phyloP scores from a whole-genome alignment of 2,113 vertebrate species.

The Pao palembangensis region DNA sequence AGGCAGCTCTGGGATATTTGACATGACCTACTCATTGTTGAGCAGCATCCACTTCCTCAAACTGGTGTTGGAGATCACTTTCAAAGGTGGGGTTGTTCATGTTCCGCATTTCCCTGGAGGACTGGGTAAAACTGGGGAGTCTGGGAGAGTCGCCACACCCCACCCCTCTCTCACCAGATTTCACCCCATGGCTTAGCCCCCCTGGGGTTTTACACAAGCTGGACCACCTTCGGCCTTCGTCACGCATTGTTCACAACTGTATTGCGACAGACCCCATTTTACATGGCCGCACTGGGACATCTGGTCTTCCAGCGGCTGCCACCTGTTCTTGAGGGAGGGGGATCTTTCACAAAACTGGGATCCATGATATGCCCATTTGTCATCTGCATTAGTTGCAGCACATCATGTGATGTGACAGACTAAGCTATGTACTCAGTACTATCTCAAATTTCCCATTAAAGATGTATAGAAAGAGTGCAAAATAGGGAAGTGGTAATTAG shows the following conservation, averaged over 20 bases:
- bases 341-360: slow-evolving; percentile 57
- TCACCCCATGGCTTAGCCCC: slow-evolving; percentile 27
- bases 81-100: slow-evolving; percentile 23
- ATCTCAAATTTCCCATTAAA: slow-evolving; percentile 77
- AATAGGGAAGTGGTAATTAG: slow-evolving; percentile 21
- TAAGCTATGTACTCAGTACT: slow-evolving; percentile 71
- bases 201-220: slow-evolving; percentile 47
- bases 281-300: slow-evolving; percentile 66
- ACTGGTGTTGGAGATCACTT: slow-evolving; percentile 28
- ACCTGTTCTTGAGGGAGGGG: slow-evolving; percentile 67
- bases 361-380: slow-evolving; percentile 74
- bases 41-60: slow-evolving; percentile 55
- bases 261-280: slow-evolving; percentile 60
- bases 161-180: slow-evolving; percentile 15
- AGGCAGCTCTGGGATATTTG: slow-evolving; percentile 48
- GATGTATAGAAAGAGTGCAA: slow-evolving; percentile 43
- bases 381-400: slow-evolving; percentile 72
- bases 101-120: slow-evolving; percentile 13
- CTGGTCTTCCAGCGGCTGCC: slow-evolving; percentile 63
- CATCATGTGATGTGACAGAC: slow-evolving; percentile 77
- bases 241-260: slow-evolving; percentile 64
- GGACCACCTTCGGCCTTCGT: slow-evolving; percentile 67
- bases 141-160: slow-evolving; percentile 16
- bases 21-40: slow-evolving; percentile 59
- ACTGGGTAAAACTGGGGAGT: slow-evolving; percentile 33